Evolutionary conservation across 1,140 invertebrate species (phyloP).

Genomic region (Agrilus planipennis): DNA sequence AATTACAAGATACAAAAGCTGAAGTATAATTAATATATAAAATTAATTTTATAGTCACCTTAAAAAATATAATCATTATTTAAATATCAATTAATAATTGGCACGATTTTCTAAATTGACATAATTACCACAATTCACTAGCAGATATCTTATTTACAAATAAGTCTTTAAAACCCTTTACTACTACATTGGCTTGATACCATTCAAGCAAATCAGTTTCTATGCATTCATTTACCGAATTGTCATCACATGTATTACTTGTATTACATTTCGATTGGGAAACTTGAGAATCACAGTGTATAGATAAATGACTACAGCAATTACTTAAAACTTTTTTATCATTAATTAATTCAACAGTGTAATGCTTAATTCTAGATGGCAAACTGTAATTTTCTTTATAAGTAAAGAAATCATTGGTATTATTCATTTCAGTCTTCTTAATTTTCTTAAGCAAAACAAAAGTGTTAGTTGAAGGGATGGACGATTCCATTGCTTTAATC

Average conservation of each 20-base stretch:
- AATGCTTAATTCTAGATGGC: neutral
- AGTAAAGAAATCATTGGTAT: conserved; percentile 1
- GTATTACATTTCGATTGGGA: no score
- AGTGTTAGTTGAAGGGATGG: conserved; percentile 4
- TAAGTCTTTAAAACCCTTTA: conserved; percentile 9
- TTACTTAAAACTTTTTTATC: neutral
- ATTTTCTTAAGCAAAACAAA: conserved; percentile 5
- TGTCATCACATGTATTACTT: no score
- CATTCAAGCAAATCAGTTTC: no score
- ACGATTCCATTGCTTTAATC: conserved; percentile 7
- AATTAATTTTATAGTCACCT: no score
- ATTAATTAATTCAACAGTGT: conserved; percentile 4
- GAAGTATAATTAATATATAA: no score
- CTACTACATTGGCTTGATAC: conserved; percentile 2
- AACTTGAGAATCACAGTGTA: conserved; percentile 1
- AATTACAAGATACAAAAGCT: no score
- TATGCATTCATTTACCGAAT: no score
- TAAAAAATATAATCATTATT: no score
- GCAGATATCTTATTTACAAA: conserved; percentile 8
- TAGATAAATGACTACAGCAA: conserved; percentile 1
- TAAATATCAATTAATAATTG: no score
- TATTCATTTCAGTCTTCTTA: neutral
- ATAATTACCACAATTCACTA: conserved; percentile 1
- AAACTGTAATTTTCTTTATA: neutral
- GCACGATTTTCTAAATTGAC: no score